These are phyloP conservation scores for Edolisoma coerulescens DNA, from an alignment of 2,113 vertebrate species.

Conservation along the genomic window DNA sequence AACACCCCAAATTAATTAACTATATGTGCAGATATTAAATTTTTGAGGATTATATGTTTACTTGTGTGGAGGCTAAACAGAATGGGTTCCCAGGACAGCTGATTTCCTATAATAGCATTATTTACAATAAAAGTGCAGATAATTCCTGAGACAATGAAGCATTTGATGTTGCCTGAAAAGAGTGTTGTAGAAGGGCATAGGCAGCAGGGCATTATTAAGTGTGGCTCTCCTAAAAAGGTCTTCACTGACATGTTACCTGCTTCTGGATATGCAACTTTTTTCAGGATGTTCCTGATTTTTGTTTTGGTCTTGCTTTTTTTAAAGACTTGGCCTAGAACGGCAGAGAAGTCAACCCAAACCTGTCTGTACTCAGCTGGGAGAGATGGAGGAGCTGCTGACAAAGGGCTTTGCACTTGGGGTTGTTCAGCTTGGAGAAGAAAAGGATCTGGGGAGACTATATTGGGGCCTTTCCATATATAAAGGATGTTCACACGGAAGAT, in stretches of 20 bases:
- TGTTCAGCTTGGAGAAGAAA: neutral
- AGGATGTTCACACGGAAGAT: neutral
- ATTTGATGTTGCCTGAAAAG: neutral
- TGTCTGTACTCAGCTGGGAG: neutral
- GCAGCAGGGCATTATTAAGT: neutral
- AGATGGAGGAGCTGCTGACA: neutral
- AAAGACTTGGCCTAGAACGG: neutral
- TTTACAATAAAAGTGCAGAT: neutral
- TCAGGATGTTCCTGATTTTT: neutral
- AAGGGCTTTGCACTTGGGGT: neutral
- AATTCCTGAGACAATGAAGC: neutral
- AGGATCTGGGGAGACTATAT: neutral
- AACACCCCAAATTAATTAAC: neutral
- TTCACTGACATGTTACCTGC: neutral
- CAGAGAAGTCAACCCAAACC: neutral
- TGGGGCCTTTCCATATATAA: neutral
- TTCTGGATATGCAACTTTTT: neutral
- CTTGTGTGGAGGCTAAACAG: neutral
- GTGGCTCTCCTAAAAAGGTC: neutral
- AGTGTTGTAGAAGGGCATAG: neutral
- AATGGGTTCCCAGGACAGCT: neutral
- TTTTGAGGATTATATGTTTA: neutral
- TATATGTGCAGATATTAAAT: neutral
- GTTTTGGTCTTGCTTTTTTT: neutral
- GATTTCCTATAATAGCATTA: neutral